Evolutionary conservation across 2,888 invertebrate genomes (phyloP).

Genomic region (Phyllotreta striolata): DNA sequence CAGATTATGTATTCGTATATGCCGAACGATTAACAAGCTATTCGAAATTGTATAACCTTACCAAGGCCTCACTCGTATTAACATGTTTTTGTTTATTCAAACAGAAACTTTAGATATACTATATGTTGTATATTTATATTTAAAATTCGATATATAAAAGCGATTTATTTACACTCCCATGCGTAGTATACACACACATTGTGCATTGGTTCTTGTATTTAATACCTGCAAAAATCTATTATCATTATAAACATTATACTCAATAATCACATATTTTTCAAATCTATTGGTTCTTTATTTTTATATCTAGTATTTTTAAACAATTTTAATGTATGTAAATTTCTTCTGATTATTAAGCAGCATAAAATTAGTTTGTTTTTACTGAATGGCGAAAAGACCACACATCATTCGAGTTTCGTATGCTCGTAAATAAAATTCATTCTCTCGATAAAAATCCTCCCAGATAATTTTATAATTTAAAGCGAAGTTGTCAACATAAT

Average conservation of each 20-base stretch:
- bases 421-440: no score
- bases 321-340: constrained; percentile 9
- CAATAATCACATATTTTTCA: no score
- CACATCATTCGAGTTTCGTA: no score
- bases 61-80: constrained; percentile 21
- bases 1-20: neutral
- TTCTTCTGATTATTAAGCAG: neutral
- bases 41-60: constrained; percentile 16
- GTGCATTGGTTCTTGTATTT: no score
- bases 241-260: no score
- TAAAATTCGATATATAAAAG: constrained; percentile 6
- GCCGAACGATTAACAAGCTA: constrained; percentile 1
- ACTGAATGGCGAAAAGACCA: no score
- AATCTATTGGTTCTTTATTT: no score
- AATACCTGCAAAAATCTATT: no score
- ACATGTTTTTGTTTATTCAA: constrained; percentile 20
- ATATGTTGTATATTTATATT: constrained; percentile 15
- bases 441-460: neutral
- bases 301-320: no score
- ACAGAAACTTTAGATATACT: constrained; percentile 15
- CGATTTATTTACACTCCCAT: neutral
- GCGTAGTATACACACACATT: no score
- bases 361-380: no score
- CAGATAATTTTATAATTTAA: neutral
- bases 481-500: constrained; percentile 3